These are phyloP conservation scores for Leptonema lineaticorne DNA, from an alignment of 1,140 invertebrate genomes.

Conservation along the genomic window DNA sequence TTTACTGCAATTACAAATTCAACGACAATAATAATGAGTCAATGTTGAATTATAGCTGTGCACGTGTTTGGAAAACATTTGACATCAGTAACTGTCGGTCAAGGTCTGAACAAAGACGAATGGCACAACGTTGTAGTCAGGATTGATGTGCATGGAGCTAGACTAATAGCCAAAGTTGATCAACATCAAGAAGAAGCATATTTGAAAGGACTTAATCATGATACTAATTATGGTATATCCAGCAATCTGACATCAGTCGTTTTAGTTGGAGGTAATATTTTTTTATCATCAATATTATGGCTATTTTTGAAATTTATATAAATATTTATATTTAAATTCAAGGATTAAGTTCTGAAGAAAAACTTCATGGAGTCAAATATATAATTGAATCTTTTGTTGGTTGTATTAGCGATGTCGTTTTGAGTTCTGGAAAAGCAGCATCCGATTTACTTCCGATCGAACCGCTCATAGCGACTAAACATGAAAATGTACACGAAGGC, in stretches of 20 bases:
- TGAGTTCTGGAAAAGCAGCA: constrained; percentile 80
- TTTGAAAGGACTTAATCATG: constrained; percentile 75
- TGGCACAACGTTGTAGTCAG: constrained; percentile 82
- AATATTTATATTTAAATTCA: not conserved
- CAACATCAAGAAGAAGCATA: constrained; percentile 75
- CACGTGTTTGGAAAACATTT: constrained; percentile 85
- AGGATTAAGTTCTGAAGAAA: constrained; percentile 83
- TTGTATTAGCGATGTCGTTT: constrained; percentile 82
- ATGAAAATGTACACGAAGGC: constrained; percentile 83
- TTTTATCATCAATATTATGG: not conserved
- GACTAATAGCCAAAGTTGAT: constrained; percentile 82
- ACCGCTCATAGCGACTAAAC: constrained; percentile 79
- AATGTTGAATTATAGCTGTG: constrained; percentile 62
- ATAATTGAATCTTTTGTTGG: constrained; percentile 91
- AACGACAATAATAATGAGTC: not conserved
- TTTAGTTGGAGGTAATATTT: constrained; percentile 74
- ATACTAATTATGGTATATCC: constrained; percentile 80
- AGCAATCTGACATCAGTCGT: constrained; percentile 83
- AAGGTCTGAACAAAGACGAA: constrained; percentile 83
- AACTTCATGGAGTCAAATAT: constrained; percentile 83
- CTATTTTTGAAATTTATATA: constrained; percentile 3
- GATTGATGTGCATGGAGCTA: constrained; percentile 79
- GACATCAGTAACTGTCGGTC: constrained; percentile 82
- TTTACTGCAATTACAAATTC: not conserved
- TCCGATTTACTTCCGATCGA: constrained; percentile 76